Evolutionary conservation across 2,797 vertebrate species (phyloP), one percentile per base, ranked within the genome.

Genomic region (Eidolon dupreanum): DNA sequence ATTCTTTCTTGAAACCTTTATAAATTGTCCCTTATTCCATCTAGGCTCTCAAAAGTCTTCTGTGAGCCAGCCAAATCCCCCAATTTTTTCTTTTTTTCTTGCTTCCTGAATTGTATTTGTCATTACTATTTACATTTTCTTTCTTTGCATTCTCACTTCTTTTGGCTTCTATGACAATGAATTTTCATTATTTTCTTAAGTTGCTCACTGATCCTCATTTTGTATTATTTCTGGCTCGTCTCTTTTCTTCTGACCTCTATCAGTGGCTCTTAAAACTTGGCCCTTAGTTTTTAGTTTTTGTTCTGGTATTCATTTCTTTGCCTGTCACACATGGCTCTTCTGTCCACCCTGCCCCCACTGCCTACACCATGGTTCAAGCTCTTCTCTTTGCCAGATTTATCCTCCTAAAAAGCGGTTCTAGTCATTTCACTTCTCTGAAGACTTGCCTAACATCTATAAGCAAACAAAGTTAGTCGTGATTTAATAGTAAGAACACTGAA

Each of bases 1-100:
- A 20, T 68, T 81, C 81, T 88, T 93, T 88, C 88, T 86, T 85
- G 43, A 90, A 88, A 85, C 33, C 43, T 63, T 57, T 87, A 71
- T 38, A 70, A 82, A 68, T 6, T 7, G 28, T 90, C 71, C 36
- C 71, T 84, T 81, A 84, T 66, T 92, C 65, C 16, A 38, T 36
- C 12, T 43, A 75, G 90, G 12, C 38, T 88, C 43, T 61, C 38
- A 43, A 83, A 89, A 82, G 53, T 90, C 49, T 51, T 89, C 77
- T 88, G 51, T 88, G 70, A 75, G 31, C 33, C 28, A 86, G 66
- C 22, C 82, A 95, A 86, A 43, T 33, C 22, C 16, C 59, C 1
- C 5, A 8, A 38, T 16, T 8, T 89, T 84, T 82, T 8, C 8
- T 90, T 55, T 74, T 75, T 88, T 53, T 46, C 41, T 86, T 82